phyloP scores from a whole-genome alignment of 1,140 invertebrate genomes.

The Eriosoma lanigerum region DNA sequence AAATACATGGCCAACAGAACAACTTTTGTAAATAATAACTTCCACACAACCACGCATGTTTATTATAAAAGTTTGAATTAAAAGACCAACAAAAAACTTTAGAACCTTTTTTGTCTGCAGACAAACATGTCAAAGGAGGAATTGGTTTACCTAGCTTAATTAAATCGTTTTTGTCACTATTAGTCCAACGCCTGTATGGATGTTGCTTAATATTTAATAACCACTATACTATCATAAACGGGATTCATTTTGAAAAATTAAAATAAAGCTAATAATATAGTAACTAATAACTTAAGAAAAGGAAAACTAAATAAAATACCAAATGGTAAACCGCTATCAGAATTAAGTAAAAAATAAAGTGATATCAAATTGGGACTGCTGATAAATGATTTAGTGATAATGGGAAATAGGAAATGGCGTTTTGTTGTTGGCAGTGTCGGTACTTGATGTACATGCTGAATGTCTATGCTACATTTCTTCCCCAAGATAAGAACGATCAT shows the following conservation, averaged over 20 bases:
- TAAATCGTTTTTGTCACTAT: background rate
- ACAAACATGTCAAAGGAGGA: background rate
- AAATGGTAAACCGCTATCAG: too few species aligned
- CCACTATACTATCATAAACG: background rate
- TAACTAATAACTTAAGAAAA: too few species aligned
- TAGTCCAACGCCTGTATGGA: background rate
- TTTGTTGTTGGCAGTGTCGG: too few species aligned
- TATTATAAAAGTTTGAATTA: background rate
- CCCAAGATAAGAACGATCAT: too few species aligned
- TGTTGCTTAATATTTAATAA: background rate
- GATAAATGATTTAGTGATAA: too few species aligned
- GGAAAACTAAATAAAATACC: too few species aligned
- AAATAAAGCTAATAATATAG: too few species aligned
- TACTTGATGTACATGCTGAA: too few species aligned
- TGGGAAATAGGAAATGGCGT: too few species aligned
- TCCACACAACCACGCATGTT: background rate
- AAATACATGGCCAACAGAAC: constrained; percentile 29
- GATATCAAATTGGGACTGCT: too few species aligned
- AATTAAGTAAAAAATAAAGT: too few species aligned
- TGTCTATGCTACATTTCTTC: too few species aligned
- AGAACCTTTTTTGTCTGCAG: background rate
- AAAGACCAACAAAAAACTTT: background rate
- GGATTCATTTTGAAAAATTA: constrained; percentile 4
- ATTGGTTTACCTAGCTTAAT: background rate
- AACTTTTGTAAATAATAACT: constrained; percentile 1